Evolutionary conservation across 2,888 invertebrate genomes (phyloP), one percentile per base, ranked within the genome.

Genomic region (Lissocephala sabroskyi): DNA sequence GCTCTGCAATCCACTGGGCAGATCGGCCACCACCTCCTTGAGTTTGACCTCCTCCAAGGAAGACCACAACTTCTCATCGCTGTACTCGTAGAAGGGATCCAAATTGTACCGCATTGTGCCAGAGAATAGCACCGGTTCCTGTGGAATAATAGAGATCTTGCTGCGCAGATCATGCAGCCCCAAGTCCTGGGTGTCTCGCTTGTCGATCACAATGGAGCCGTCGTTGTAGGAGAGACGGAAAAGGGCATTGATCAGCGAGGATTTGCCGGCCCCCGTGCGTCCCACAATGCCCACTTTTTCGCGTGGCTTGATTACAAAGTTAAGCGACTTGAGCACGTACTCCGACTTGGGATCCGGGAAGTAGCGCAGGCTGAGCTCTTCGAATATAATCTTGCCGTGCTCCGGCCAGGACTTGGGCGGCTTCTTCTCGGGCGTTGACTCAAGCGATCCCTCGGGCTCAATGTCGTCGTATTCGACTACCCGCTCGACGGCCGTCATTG

Each of bases 401-500:
- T 87, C 85, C 0, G 94, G 94, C 94, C 94, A 95, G 2, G 87
- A 86, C 2, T 86, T 84, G 2, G 89, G 88, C 3, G 92, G 90
- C 62, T 88, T 87, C 65, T 89, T 89, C 10, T 86, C 86, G 6
- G 84, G 79, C 1, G 90, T 89, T 0, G 89, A 87, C n/a, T 91
- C 91, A 14, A 95, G 86, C 35, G 89, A 87, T 0, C 80, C 84
- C 83, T 86, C 85, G 0, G 81, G 52, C 23, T 81, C 76, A 6
- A 85, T 63, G 14, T 62, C 51, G 11, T 87, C 87, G 81, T 93
- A 94, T 71, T 93, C 92, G 49, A 90, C 84, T 49, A 89, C 88
- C 60, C 89, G 88, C 85, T 98, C 97, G 0, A 97, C 97, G 5
- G 93, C 92, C 3, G 93, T 95, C 94, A 95, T 94, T 58, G 92